These are phyloP conservation scores for Cnemophilus loriae DNA, from an alignment of 2,113 vertebrate species.

Conservation along the genomic window DNA sequence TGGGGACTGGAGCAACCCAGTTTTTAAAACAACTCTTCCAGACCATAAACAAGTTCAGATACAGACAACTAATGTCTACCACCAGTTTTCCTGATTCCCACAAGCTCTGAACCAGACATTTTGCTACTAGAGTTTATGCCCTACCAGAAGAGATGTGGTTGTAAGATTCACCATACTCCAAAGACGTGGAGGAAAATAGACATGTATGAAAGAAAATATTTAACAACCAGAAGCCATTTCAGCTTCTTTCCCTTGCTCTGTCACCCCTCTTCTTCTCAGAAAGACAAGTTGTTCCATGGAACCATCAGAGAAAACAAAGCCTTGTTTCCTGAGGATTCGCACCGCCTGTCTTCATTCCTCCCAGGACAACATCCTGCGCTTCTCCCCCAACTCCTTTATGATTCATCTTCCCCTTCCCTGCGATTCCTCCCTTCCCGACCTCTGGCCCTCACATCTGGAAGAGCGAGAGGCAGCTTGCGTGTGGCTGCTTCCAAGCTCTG, in stretches of 20 bases:
- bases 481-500: constrained; percentile 24
- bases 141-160: not conserved
- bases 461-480: constrained; percentile 28
- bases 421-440: constrained; percentile 43
- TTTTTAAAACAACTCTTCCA: not conserved
- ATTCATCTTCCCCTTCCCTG: constrained; percentile 65
- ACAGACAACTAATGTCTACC: not conserved
- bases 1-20: not conserved
- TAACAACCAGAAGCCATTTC: not conserved
- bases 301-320: constrained; percentile 44
- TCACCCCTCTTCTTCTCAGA: not conserved
- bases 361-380: constrained; percentile 50
- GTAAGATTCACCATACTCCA: not conserved
- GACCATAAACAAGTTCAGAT: not conserved
- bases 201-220: not conserved
- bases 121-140: not conserved
- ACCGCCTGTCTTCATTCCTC: constrained; percentile 22
- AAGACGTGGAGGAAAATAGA: not conserved
- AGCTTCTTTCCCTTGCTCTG: not conserved
- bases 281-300: not conserved
- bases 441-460: constrained; percentile 62
- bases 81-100: not conserved
- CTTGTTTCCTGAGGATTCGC: constrained; percentile 44
- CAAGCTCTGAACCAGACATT: not conserved
- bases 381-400: constrained; percentile 55